Evolutionary conservation across 2,797 vertebrate genomes (phyloP), one percentile per base, ranked within the genome.

Genomic region (Enteromius fasciolatus): DNA sequence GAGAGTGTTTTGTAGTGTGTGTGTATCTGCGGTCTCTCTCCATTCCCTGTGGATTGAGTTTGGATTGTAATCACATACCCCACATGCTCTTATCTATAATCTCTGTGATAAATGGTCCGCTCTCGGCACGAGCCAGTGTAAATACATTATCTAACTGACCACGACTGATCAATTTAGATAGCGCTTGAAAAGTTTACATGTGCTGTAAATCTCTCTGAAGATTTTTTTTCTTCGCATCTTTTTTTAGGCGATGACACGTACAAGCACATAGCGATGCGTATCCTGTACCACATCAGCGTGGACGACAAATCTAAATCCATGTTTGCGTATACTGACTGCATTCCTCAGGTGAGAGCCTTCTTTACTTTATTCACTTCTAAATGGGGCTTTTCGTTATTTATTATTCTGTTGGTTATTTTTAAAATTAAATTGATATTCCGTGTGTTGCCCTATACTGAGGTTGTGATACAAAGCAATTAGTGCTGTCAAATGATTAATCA

Each of bases 201-300:
- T 20, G 3, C 15, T 17, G 28, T 57, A 25, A 59, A 41, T 66
- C 28, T 80, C 52, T 70, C 64, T 63, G 44, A 68, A 31, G 12
- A 5, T 7, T 41, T 68, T 76, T 36, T 41, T 28, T 2, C 9
- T 28, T 2, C 9, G 39, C 18, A 41, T 4, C 76, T 39, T 86
- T 88, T 90, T 76, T 52, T 90, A 98, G 97, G 93, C 77, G 97
- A 96, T 74, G 97, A 97, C 89, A 97, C 90, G 90, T 96, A 97
- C 90, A 96, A 95, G 69, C 96, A 97, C 89, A 93, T 97, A 20
- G 95, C 94, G 20, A 95, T 98, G 93, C 96, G 96, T 50, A 95
- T 98, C 89, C 95, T 98, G 76, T 98, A 98, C 87, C 97, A 99
- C 89, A 96, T 98, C 91, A 99, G 97, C 90, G 96, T 99, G 87